These are phyloP conservation scores for Bombus ignitus DNA, from an alignment of 1,140 invertebrate species.

Conservation along the genomic window DNA sequence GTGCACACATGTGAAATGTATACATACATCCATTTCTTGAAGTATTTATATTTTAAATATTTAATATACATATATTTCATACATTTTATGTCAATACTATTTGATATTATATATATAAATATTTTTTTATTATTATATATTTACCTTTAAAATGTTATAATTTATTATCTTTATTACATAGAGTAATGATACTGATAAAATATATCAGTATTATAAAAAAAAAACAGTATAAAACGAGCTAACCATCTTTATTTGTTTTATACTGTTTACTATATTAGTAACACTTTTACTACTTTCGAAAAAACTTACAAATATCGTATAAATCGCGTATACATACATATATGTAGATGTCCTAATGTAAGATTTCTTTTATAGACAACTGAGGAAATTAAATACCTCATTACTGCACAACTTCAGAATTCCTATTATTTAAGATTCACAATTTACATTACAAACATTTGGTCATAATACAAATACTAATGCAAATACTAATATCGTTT, in stretches of 20 bases:
- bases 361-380: no score
- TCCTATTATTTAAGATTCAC: conserved; percentile 46
- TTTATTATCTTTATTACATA: not conserved
- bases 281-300: not conserved
- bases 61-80: no score
- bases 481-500: conserved; percentile 17
- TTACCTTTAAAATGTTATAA: not conserved
- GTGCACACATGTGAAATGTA: not conserved
- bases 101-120: not conserved
- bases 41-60: no score
- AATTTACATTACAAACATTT: not conserved
- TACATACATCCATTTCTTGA: not conserved
- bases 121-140: not conserved
- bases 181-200: not conserved
- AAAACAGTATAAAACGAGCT: not conserved
- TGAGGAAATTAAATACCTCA: not conserved
- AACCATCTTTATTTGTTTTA: not conserved
- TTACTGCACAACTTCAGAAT: not conserved
- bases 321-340: no score
- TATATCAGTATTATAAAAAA: not conserved
- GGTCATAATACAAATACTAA: no score
- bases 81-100: not conserved
- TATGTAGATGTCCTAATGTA: no score
- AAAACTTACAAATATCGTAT: not conserved
- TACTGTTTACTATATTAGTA: not conserved